Conservation (phyloP, 53 echinoderm and acorn worm species). For the Paracentrotus lividus region DNA sequence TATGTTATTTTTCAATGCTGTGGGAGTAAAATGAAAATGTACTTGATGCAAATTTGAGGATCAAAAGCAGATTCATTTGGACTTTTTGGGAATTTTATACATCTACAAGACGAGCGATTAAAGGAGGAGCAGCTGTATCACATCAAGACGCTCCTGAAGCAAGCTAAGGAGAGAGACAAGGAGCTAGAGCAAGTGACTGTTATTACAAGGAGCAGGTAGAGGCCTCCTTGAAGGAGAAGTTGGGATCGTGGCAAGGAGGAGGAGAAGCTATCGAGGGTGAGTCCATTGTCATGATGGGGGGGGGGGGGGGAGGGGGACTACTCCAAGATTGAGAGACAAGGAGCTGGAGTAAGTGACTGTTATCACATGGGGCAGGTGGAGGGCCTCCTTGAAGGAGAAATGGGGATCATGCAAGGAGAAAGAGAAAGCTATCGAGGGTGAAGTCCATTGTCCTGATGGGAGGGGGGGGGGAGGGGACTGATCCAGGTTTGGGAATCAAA, state of each 20-base stretch:
- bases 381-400: conserved; percentile 85
- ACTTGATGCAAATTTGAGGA: no score
- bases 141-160: conserved; percentile 93
- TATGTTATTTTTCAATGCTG: no score
- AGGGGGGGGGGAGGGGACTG: no score
- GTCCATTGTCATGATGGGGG: background rate
- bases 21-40: no score
- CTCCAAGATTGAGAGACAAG: conserved; percentile 90
- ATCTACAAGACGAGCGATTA: conserved; percentile 84
- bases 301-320: no score
- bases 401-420: conserved; percentile 89
- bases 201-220: conserved; percentile 97
- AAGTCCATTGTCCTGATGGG: no score
- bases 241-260: conserved; percentile 84
- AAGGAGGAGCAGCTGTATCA: conserved; percentile 96
- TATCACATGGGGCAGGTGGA: conserved; percentile 96
- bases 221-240: conserved; percentile 87
- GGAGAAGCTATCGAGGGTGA: conserved; percentile 86
- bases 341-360: conserved; percentile 87
- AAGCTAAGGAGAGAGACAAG: conserved; percentile 95
- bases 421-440: conserved; percentile 87
- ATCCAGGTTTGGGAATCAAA: no score
- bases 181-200: conserved; percentile 87
- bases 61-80: no score
- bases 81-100: no score